These are phyloP conservation scores for Bombus picipes DNA, from an alignment of 1,140 invertebrate genomes.

Conservation along the genomic window DNA sequence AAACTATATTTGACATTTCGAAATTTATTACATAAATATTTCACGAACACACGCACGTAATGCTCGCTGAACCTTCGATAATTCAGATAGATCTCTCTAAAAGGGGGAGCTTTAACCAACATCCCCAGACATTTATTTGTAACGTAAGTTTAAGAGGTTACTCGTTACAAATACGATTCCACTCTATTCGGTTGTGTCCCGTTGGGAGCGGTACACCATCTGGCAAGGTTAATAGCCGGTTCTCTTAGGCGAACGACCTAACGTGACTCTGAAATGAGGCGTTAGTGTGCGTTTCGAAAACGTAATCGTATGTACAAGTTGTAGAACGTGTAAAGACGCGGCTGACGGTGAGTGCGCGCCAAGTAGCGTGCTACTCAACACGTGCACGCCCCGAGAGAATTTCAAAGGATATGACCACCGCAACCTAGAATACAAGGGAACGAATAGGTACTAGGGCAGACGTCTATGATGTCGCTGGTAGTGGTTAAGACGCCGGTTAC, in stretches of 20 bases:
- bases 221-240: conserved; percentile 61
- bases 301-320: conserved; percentile 43
- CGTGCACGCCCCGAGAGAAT: conserved; percentile 59
- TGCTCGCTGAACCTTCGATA: not conserved
- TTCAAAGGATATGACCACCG: conserved; percentile 66
- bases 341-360: conserved; percentile 18
- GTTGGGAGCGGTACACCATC: conserved; percentile 40
- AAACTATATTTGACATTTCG: not conserved
- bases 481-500: conserved; percentile 55
- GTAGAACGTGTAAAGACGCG: conserved; percentile 48
- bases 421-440: conserved; percentile 47
- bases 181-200: conserved; percentile 21
- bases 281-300: conserved; percentile 32
- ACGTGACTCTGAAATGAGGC: conserved; percentile 54
- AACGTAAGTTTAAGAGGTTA: conserved; percentile 37
- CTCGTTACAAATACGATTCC: conserved; percentile 49
- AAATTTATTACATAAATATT: not conserved
- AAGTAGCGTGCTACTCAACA: conserved; percentile 54
- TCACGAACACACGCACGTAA: not conserved
- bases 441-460: not conserved
- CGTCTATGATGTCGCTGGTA: conserved; percentile 21
- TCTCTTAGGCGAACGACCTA: conserved; percentile 62
- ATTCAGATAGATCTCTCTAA: not conserved
- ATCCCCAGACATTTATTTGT: conserved; percentile 31
- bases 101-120: conserved; percentile 24